Percentiles rank a stretch among this genome's conserved stretches.
phyloP scores from a whole-genome alignment of 2,797 vertebrate genomes.

The Cyclopterus lumpus region DNA sequence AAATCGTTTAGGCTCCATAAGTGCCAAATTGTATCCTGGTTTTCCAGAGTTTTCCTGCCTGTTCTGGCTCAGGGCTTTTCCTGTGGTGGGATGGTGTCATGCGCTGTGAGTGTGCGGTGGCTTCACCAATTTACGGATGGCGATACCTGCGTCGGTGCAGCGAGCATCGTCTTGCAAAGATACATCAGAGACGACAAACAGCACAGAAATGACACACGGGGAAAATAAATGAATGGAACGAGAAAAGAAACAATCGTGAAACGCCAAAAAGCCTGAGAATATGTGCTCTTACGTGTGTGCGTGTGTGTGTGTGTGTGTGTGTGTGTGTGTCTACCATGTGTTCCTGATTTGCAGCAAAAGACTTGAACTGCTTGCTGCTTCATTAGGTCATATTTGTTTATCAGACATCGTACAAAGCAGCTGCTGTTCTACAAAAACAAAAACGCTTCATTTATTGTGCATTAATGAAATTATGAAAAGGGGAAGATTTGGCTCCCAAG shows the following conservation, averaged over 20 bases:
- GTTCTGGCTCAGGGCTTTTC: slow-evolving; percentile 93
- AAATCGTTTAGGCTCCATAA: slow-evolving; percentile 99
- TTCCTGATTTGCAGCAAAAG: slow-evolving; percentile 78
- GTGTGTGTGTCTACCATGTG: slow-evolving; percentile 69
- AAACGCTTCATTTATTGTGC: slow-evolving; percentile 24
- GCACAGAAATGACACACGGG: not conserved
- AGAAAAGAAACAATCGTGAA: slow-evolving; percentile 10
- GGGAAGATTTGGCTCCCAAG: not conserved
- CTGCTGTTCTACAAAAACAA: slow-evolving; percentile 51
- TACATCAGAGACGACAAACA: not conserved
- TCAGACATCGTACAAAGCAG: slow-evolving; percentile 68
- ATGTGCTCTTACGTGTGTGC: slow-evolving; percentile 15
- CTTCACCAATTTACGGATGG: slow-evolving; percentile 14
- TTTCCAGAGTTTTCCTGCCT: slow-evolving; percentile 95
- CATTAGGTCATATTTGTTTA: slow-evolving; percentile 79
- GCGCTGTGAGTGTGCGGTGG: slow-evolving; percentile 37
- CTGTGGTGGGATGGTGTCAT: slow-evolving; percentile 74
- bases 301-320: slow-evolving; percentile 40
- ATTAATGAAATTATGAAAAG: not conserved
- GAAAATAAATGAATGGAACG: not conserved
- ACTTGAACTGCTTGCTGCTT: slow-evolving; percentile 73
- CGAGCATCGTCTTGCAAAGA: not conserved
- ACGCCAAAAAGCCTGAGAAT: slow-evolving; percentile 40
- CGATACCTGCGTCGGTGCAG: not conserved
- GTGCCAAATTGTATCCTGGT: slow-evolving; percentile 99